These are phyloP conservation scores for Oedothorax gibbosus DNA, from an alignment of 1,140 invertebrate species.

Conservation along the genomic window DNA sequence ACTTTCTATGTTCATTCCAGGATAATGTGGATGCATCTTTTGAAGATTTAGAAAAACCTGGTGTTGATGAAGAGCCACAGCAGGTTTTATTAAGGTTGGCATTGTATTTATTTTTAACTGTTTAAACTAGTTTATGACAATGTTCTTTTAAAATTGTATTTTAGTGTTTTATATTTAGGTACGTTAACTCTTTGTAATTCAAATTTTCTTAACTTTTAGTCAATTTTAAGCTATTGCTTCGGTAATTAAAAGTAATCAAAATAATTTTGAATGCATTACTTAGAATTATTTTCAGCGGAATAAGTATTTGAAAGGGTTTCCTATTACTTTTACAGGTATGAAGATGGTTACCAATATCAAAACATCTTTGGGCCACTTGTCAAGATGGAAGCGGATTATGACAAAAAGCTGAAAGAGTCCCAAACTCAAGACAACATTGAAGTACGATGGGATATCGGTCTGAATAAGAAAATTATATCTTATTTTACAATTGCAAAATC, in stretches of 20 bases:
- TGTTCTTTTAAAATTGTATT: no score
- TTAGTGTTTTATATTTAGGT: no score
- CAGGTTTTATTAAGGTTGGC: conserved; percentile 85
- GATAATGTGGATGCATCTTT: conserved; percentile 97
- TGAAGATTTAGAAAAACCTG: conserved; percentile 97
- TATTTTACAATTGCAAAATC: conserved; percentile 98
- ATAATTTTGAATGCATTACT: no score
- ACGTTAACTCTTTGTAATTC: no score
- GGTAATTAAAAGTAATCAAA: no score
- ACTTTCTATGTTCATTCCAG: conserved; percentile 63
- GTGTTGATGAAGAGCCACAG: conserved; percentile 96
- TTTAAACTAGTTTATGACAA: no score
- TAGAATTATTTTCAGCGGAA: no score
- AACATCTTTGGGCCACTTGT: conserved; percentile 98
- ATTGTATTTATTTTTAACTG: no score
- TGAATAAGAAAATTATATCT: conserved; percentile 98
- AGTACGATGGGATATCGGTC: conserved; percentile 97
- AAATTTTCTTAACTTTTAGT: not conserved
- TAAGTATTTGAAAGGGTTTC: no score
- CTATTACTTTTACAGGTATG: conserved; percentile 76
- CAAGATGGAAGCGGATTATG: conserved; percentile 98
- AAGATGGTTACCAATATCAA: conserved; percentile 99
- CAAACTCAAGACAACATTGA: conserved; percentile 99
- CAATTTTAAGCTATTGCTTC: not conserved
- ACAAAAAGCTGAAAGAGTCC: conserved; percentile 97